These are phyloP conservation scores for Eulemur macaco DNA, from an alignment of 2,113 vertebrate species.

Conservation along the genomic window DNA sequence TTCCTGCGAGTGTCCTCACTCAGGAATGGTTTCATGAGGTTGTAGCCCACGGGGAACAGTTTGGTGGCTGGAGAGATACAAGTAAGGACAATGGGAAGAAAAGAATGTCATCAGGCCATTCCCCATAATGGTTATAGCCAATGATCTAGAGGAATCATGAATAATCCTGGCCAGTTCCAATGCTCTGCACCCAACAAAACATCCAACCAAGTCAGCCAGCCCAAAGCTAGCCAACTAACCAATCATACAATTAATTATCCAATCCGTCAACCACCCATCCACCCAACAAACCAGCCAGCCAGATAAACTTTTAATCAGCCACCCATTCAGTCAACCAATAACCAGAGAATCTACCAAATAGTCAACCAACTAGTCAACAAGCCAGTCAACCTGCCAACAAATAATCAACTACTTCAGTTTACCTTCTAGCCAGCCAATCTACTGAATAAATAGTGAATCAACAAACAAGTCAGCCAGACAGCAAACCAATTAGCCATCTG, in stretches of 20 bases:
- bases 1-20: slow-evolving; percentile 95
- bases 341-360: background rate
- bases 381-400: background rate
- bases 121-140: background rate
- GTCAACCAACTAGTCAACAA: background rate
- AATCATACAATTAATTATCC: background rate
- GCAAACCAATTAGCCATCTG: no score
- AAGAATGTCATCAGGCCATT: background rate
- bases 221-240: background rate
- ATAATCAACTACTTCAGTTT: background rate
- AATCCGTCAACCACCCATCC: background rate
- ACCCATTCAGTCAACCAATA: background rate
- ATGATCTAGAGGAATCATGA: background rate
- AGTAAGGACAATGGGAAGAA: background rate
- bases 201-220: background rate
- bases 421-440: background rate
- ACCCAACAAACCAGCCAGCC: background rate
- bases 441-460: background rate
- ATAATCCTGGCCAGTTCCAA: background rate
- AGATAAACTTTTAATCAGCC: background rate
- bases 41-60: slow-evolving; percentile 96
- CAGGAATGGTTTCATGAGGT: slow-evolving; percentile 95
- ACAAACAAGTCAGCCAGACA: background rate
- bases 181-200: background rate
- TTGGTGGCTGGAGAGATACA: slow-evolving; percentile 88